Conservation (phyloP, 2,797 vertebrate species). For the Coreius guichenoti region DNA sequence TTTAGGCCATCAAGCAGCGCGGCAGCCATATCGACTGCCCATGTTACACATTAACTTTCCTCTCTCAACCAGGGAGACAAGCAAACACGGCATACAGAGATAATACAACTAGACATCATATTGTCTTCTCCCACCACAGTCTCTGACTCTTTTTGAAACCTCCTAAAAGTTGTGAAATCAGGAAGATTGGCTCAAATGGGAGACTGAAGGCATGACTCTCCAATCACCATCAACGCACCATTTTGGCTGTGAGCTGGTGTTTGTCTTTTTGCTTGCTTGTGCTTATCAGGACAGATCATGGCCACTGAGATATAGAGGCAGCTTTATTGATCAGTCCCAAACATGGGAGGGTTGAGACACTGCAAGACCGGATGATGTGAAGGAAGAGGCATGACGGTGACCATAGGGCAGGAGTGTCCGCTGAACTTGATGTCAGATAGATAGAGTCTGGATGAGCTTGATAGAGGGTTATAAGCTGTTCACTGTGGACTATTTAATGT, state of each 20-base stretch:
- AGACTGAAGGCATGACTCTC: conserved; percentile 63
- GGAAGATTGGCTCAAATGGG: background rate
- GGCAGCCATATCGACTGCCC: conserved; percentile 77
- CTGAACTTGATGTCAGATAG: conserved; percentile 66
- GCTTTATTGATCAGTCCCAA: conserved; percentile 78
- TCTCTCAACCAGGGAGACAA: conserved; percentile 30
- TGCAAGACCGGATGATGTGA: conserved; percentile 51
- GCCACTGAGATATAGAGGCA: conserved; percentile 73
- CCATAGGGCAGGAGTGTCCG: conserved; percentile 68
- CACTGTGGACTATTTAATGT: background rate
- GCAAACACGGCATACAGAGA: conserved; percentile 53
- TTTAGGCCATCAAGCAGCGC: conserved; percentile 77
- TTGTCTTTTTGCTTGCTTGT: conserved; percentile 61
- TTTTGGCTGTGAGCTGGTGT: conserved; percentile 71
- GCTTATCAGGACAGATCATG: conserved; percentile 74
- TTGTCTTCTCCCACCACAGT: conserved; percentile 43
- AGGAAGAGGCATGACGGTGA: conserved; percentile 62
- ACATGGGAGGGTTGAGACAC: conserved; percentile 54
- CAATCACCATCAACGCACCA: conserved; percentile 64
- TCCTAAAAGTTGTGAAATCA: conserved; percentile 5
- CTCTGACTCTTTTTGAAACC: conserved; percentile 15
- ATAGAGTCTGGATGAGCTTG: conserved; percentile 71
- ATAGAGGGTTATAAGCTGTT: background rate
- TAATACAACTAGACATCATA: conserved; percentile 46
- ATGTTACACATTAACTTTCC: conserved; percentile 81